A percentile compares a stretch with the other conserved stretches of the same genome.
phyloP scores from a whole-genome alignment of 1,140 invertebrate species.

The Zaprionus taronus region DNA sequence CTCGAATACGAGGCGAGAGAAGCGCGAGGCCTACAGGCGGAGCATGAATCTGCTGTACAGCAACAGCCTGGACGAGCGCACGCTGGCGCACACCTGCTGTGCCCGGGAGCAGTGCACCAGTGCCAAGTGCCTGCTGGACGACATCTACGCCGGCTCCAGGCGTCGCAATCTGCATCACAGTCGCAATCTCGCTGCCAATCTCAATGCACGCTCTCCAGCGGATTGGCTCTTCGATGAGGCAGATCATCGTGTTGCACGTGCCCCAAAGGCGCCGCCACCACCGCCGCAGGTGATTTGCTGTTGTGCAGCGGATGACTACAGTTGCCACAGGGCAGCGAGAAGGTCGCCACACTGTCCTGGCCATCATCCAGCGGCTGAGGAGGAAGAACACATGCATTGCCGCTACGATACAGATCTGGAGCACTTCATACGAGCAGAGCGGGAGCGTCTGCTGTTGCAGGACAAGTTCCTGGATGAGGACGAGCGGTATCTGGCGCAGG shows the following conservation, averaged over 20 bases:
- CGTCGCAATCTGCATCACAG: slow-evolving; percentile 56
- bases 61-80: slow-evolving; percentile 70
- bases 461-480: slow-evolving; percentile 84
- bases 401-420: slow-evolving; percentile 83
- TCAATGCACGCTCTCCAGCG: slow-evolving; percentile 40
- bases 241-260: slow-evolving; percentile 44
- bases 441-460: slow-evolving; percentile 75
- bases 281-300: slow-evolving; percentile 74
- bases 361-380: slow-evolving; percentile 80
- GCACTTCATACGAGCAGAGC: slow-evolving; percentile 80
- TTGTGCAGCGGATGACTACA: slow-evolving; percentile 78
- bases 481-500: slow-evolving; percentile 69
- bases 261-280: not conserved
- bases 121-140: slow-evolving; percentile 78
- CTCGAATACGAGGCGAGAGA: slow-evolving; percentile 66
- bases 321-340: slow-evolving; percentile 68
- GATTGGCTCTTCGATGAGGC: slow-evolving; percentile 75
- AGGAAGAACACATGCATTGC: slow-evolving; percentile 82
- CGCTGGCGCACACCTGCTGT: slow-evolving; percentile 66
- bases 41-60: slow-evolving; percentile 73
- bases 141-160: slow-evolving; percentile 70
- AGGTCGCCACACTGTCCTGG: slow-evolving; percentile 65
- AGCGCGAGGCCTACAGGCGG: slow-evolving; percentile 72
- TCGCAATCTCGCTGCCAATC: slow-evolving; percentile 7
- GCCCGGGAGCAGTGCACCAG: slow-evolving; percentile 80